phyloP scores from a whole-genome alignment of 2,888 invertebrate species.

The Conomelus anceps region DNA sequence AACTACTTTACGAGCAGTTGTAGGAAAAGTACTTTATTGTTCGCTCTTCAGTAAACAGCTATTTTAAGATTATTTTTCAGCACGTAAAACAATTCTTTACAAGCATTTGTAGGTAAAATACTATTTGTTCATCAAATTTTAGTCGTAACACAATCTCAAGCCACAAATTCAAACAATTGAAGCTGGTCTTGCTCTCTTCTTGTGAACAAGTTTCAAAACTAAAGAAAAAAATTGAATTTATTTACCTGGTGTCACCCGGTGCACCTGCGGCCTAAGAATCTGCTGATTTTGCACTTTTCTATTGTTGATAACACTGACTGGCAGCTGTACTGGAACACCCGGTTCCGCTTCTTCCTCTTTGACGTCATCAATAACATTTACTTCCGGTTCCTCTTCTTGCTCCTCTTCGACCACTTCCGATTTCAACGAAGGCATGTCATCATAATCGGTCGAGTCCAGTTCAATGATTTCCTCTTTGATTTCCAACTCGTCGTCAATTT shows the following conservation, averaged over 20 bases:
- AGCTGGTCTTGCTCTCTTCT: no score
- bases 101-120: no score
- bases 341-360: not conserved
- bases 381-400: not conserved
- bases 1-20: no score
- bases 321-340: not conserved
- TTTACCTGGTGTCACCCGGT: not conserved
- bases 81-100: no score
- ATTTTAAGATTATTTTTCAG: no score
- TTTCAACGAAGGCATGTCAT: not conserved
- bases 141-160: no score
- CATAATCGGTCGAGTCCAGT: not conserved
- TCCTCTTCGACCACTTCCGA: not conserved
- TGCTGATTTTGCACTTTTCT: not conserved
- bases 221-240: not conserved
- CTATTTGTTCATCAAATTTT: no score
- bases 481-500: constrained; percentile 10
- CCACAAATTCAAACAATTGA: no score
- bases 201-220: no score
- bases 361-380: not conserved
- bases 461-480: constrained; percentile 19
- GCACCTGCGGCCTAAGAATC: not conserved
- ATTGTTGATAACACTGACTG: not conserved
- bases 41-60: no score
- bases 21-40: no score